Percentiles rank a stretch among this genome's conserved stretches.
Evolutionary conservation across 2,888 invertebrate genomes (phyloP).

Genomic region (Platynereis dumerilii): DNA sequence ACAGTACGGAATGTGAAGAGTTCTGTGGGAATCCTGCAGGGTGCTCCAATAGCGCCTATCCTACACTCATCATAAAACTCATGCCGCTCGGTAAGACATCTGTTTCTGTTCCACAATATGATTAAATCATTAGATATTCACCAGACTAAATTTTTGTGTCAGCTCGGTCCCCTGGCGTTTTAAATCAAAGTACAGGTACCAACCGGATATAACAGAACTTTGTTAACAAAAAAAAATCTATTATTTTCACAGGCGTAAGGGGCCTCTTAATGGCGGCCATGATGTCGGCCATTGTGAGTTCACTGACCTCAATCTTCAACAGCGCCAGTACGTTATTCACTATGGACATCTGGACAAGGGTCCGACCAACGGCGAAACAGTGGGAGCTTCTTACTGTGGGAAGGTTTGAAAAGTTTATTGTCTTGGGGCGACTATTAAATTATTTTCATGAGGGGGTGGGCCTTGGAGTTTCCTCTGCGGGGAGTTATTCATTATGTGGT

Average conservation of each 20-base stretch:
- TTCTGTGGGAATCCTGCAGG: conserved; percentile 54
- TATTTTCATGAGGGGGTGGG: too few species aligned
- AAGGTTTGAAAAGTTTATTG: too few species aligned
- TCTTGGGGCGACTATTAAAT: too few species aligned
- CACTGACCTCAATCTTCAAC: conserved; percentile 58
- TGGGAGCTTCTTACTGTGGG: conserved; percentile 58
- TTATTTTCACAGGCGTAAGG: conserved; percentile 35
- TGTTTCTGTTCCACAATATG: too few species aligned
- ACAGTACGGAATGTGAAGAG: conserved; percentile 44
- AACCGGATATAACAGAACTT: too few species aligned
- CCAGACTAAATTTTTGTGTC: too few species aligned
- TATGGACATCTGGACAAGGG: conserved; percentile 55
- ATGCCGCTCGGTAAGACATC: conserved; percentile 60
- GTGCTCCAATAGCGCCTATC: conserved; percentile 60
- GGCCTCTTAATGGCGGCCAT: conserved; percentile 57
- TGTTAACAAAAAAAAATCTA: too few species aligned
- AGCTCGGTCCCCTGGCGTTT: too few species aligned
- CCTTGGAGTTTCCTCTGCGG: too few species aligned
- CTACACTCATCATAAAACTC: conserved; percentile 54
- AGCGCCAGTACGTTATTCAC: conserved; percentile 56
- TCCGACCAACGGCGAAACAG: conserved; percentile 45
- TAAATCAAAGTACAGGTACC: too few species aligned
- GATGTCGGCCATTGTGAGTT: conserved; percentile 59
- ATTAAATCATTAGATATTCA: too few species aligned
- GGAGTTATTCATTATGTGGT: too few species aligned